Evolutionary conservation across 1,140 invertebrate genomes (phyloP).

Genomic region (Hirudo medicinalis): DNA sequence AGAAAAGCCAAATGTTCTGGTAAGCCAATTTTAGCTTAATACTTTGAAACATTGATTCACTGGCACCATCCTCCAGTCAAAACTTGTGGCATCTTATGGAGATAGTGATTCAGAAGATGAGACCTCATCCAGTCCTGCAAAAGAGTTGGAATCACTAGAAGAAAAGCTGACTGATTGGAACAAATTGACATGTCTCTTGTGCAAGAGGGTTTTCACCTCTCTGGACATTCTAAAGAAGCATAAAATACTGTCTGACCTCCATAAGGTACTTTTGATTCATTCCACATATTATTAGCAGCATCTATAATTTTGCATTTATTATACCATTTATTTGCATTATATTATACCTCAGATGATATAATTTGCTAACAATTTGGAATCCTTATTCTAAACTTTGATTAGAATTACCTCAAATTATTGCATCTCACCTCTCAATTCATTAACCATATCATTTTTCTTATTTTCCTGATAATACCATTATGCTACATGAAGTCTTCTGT

Average conservation of each 20-base stretch:
- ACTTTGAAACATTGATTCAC: neutral
- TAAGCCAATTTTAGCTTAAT: neutral
- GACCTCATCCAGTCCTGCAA: constrained; percentile 17
- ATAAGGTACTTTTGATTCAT: constrained; percentile 50
- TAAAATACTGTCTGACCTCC: constrained; percentile 79
- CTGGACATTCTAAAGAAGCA: constrained; percentile 78
- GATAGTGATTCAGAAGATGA: constrained; percentile 35
- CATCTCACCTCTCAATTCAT: too few relatives aligned
- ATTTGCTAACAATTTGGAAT: too few relatives aligned
- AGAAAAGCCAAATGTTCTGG: neutral
- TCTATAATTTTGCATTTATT: too few relatives aligned
- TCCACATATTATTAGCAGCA: neutral
- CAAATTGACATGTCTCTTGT: constrained; percentile 84
- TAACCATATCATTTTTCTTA: too few relatives aligned
- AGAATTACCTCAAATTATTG: too few relatives aligned
- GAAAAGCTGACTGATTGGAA: constrained; percentile 62
- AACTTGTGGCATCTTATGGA: constrained; percentile 59
- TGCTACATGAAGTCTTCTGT: too few relatives aligned
- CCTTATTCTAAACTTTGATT: too few relatives aligned
- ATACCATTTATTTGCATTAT: too few relatives aligned
- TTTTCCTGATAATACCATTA: too few relatives aligned
- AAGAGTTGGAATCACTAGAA: constrained; percentile 31
- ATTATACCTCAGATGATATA: too few relatives aligned
- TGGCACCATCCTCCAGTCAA: constrained; percentile 11
- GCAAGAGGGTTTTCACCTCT: constrained; percentile 83